These are phyloP conservation scores for Drosophila mimetica DNA, from an alignment of 2,888 invertebrate genomes.

Conservation along the genomic window DNA sequence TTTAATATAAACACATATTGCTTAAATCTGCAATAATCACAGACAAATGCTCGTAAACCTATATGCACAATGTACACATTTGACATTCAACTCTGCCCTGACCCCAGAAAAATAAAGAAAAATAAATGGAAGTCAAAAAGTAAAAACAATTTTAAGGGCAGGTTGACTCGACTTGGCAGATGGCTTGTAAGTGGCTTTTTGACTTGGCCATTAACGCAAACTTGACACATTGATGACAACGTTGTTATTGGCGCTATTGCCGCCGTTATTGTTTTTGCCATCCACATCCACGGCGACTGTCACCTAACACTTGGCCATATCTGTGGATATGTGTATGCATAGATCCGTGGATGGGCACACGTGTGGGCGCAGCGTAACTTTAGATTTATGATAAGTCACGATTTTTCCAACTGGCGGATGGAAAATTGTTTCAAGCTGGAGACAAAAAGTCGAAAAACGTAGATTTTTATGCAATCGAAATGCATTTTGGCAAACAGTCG, in stretches of 20 bases:
- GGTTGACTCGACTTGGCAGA: slow-evolving; percentile 18
- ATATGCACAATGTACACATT: slow-evolving; percentile 18
- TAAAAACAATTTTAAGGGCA: slow-evolving; percentile 13
- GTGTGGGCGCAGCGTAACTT: slow-evolving; percentile 33
- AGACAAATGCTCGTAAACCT: slow-evolving; percentile 7
- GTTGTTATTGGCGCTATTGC: slow-evolving; percentile 26
- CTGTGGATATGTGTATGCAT: neutral
- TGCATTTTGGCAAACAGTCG: slow-evolving; percentile 48
- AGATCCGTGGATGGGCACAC: slow-evolving; percentile 11
- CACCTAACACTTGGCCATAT: slow-evolving; percentile 48
- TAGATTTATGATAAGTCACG: slow-evolving; percentile 80
- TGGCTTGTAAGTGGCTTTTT: slow-evolving; percentile 56
- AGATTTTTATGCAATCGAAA: slow-evolving; percentile 35
- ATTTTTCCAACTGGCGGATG: slow-evolving; percentile 42
- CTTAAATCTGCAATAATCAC: slow-evolving; percentile 9
- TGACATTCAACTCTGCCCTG: slow-evolving; percentile 53
- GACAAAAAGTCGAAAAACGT: slow-evolving; percentile 12
- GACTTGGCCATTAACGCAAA: slow-evolving; percentile 72
- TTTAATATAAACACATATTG: neutral
- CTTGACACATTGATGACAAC: slow-evolving; percentile 65
- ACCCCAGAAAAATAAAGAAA: slow-evolving; percentile 3
- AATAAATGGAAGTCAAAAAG: neutral
- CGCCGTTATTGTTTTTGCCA: slow-evolving; percentile 40
- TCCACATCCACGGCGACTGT: slow-evolving; percentile 5
- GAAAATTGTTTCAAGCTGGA: slow-evolving; percentile 10